Conservation (phyloP, 2,888 invertebrate genomes). For the Isoperla grammatica region DNA sequence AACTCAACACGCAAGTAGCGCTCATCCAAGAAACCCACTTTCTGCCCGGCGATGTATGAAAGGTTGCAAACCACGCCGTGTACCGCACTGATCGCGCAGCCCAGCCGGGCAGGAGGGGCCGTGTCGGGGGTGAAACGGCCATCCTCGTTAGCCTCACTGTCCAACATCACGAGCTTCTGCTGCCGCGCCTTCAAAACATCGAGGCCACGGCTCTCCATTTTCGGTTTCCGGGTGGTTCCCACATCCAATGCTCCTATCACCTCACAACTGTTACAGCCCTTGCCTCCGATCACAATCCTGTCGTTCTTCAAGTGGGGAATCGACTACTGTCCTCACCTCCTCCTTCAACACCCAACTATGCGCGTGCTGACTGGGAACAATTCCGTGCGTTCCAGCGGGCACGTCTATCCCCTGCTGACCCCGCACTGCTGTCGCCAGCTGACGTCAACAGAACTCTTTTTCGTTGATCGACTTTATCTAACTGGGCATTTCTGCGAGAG, state of each 20-base stretch:
- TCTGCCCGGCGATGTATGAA: background rate
- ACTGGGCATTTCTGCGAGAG: background rate
- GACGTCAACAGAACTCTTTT: background rate
- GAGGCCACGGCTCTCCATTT: constrained; percentile 1
- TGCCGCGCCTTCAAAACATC: background rate
- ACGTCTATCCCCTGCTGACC: no score
- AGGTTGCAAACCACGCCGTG: background rate
- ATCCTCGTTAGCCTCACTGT: background rate
- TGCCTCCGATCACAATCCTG: background rate
- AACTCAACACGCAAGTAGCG: background rate
- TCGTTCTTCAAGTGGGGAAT: background rate
- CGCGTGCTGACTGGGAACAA: background rate
- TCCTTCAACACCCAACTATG: background rate
- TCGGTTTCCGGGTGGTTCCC: background rate
- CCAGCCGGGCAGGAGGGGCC: no score
- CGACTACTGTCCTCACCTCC: background rate
- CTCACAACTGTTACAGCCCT: background rate
- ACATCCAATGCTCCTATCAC: background rate
- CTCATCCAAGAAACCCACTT: constrained; percentile 12
- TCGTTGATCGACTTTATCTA: background rate
- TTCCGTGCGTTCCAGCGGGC: background rate
- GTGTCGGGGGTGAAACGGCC: constrained; percentile 3
- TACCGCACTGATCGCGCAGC: constrained; percentile 4
- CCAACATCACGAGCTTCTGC: background rate
- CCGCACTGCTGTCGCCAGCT: background rate